Evolutionary conservation across 53 echinoderm and acorn worm species (phyloP).

Genomic region (Zoroaster sp.): DNA sequence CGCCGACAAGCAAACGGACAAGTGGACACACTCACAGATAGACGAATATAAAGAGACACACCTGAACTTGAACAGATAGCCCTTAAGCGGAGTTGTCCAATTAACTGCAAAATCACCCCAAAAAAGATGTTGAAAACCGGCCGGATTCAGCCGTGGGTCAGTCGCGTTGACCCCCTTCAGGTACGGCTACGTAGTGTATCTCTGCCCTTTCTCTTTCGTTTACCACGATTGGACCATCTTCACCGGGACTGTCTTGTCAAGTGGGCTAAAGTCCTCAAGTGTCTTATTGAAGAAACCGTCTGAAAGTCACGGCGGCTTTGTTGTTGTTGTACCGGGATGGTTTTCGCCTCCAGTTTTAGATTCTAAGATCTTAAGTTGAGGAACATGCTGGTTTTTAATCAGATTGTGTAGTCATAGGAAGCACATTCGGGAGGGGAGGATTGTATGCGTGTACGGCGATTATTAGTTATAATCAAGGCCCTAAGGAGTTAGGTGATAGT

Average conservation of each 20-base stretch:
- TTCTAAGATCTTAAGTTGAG: neutral
- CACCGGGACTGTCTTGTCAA: neutral
- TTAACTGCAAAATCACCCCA: neutral
- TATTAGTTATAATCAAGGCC: neutral
- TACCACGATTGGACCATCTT: constrained; percentile 34
- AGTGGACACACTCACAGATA: too few relatives aligned
- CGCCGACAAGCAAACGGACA: too few relatives aligned
- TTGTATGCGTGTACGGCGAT: neutral
- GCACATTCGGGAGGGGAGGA: neutral
- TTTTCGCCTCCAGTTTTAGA: constrained; percentile 13
- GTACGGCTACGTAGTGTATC: neutral
- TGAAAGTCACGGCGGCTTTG: constrained; percentile 31
- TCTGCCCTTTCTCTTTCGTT: neutral
- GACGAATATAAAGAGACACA: too few relatives aligned
- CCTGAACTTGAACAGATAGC: neutral
- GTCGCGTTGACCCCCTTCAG: neutral
- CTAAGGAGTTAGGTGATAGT: too few relatives aligned
- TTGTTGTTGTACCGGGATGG: constrained; percentile 1
- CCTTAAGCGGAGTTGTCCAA: neutral
- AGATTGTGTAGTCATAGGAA: neutral
- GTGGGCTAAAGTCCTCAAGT: neutral
- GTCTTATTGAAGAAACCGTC: neutral
- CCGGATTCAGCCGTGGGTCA: neutral
- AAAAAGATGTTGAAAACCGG: neutral
- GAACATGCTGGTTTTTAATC: neutral